Conservation (phyloP, 2,797 vertebrate species). For the Coregonus ussuriensis region DNA sequence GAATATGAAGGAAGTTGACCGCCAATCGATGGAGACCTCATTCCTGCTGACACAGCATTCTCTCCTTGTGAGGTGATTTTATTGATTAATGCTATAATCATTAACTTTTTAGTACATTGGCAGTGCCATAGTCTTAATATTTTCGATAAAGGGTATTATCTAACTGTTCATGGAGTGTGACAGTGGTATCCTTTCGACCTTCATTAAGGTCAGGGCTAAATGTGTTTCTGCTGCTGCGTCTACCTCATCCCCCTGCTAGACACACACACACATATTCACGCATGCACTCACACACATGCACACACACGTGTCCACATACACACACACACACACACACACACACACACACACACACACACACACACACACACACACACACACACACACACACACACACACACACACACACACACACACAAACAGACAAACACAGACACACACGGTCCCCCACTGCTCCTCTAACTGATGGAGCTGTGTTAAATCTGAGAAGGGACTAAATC, state of each 20-base stretch:
- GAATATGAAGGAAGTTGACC: conserved; percentile 6
- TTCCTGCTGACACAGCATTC: conserved; percentile 38
- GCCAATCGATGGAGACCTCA: conserved; percentile 34
- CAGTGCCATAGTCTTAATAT: conserved; percentile 30
- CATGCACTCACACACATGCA: no score
- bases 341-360: no score
- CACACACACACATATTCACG: conserved; percentile 3
- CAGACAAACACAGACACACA: background rate
- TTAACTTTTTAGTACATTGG: conserved; percentile 36
- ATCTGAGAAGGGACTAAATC: conserved; percentile 75
- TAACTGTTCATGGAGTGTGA: conserved; percentile 19
- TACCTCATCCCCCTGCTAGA: conserved; percentile 17
- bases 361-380: no score
- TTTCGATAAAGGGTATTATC: conserved; percentile 29
- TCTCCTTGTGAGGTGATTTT: conserved; percentile 14
- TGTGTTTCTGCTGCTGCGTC: conserved; percentile 33
- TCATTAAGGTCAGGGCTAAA: conserved; percentile 47
- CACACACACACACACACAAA: no score
- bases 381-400: no score
- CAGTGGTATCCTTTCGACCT: conserved; percentile 49
- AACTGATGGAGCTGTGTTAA: conserved; percentile 72
- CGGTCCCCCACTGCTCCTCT: conserved; percentile 61
- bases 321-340: no score
- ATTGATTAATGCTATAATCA: conserved; percentile 39
- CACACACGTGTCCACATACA: no score